These are phyloP conservation scores for Cataglyphis cursor DNA, from an alignment of 2,888 invertebrate genomes.

Conservation along the genomic window DNA sequence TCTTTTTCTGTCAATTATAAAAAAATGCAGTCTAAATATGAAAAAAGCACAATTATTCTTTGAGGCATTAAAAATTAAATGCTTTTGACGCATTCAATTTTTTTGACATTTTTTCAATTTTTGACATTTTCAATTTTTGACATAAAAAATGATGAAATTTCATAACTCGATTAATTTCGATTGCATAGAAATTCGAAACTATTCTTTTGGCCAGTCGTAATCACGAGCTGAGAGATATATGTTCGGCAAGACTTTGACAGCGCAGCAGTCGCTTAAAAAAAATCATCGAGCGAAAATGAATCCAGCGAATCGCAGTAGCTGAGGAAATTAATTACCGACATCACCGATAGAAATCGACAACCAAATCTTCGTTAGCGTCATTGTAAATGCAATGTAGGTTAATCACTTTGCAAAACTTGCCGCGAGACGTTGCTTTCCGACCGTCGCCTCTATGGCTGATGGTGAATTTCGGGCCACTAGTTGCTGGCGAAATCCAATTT, in stretches of 20 bases:
- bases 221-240: neutral
- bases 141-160: neutral
- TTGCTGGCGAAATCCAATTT: constrained; percentile 53
- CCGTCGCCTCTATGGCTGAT: neutral
- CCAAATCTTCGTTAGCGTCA: constrained; percentile 71
- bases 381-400: constrained; percentile 71
- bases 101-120: neutral
- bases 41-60: neutral
- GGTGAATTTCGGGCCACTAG: constrained; percentile 44
- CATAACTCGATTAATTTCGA: neutral
- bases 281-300: constrained; percentile 13
- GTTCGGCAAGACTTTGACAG: neutral
- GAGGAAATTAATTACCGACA: constrained; percentile 40
- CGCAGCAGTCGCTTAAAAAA: neutral
- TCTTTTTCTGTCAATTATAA: neutral
- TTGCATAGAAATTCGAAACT: neutral
- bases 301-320: neutral
- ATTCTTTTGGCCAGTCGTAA: neutral
- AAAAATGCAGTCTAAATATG: neutral
- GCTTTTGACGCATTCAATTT: neutral
- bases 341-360: constrained; percentile 21
- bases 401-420: constrained; percentile 67
- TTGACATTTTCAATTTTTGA: neutral
- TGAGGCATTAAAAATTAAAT: neutral
- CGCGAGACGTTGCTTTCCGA: neutral